Conservation (phyloP, 2,113 vertebrate genomes). For the Probosciger aterrimus region DNA sequence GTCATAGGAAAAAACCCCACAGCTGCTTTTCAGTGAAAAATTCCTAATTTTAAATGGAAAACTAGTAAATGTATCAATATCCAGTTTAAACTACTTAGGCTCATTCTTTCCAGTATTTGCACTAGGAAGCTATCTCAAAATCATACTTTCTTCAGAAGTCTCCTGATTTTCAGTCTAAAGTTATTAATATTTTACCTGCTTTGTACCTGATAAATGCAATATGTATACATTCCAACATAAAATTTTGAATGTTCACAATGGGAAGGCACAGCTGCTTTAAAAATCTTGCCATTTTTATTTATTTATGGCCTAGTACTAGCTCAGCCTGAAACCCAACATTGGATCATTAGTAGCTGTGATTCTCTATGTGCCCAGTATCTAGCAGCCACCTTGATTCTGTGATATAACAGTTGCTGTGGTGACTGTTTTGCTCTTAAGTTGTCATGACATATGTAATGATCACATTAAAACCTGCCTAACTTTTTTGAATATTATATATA, state of each 20-base stretch:
- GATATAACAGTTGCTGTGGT: not conserved
- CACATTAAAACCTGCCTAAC: constrained; percentile 23
- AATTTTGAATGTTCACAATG: not conserved
- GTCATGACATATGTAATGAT: not conserved
- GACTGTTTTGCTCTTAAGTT: constrained; percentile 12
- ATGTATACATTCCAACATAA: not conserved
- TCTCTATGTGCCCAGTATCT: not conserved
- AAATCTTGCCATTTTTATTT: not conserved
- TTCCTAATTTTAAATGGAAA: not conserved
- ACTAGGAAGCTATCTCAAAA: not conserved
- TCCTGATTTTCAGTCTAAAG: not conserved
- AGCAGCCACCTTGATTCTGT: not conserved
- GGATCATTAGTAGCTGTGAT: not conserved
- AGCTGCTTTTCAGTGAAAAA: not conserved
- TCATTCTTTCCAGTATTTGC: not conserved
- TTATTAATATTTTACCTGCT: not conserved
- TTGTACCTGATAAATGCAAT: not conserved
- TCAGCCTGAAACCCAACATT: not conserved
- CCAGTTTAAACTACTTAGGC: not conserved
- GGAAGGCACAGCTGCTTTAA: not conserved
- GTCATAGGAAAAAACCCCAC: fast-evolving
- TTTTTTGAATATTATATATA: not conserved
- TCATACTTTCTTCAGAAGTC: not conserved
- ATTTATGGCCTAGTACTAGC: not conserved
- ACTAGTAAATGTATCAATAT: not conserved